Base-by-base conservation (phyloP, 2,888 invertebrate genomes). In the Drosophila anomalata region DNA sequence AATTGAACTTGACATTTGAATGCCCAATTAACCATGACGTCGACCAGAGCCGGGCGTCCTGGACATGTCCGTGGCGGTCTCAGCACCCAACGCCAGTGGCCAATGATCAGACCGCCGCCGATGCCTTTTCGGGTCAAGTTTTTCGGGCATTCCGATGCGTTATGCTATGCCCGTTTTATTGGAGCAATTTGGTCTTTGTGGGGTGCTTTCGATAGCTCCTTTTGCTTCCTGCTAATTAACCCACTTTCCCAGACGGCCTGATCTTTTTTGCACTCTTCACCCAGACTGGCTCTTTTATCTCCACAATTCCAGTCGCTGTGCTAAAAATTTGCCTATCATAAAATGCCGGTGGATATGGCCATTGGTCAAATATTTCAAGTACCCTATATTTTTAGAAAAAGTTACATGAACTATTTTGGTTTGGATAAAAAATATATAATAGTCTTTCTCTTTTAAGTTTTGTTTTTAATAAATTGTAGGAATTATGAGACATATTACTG, bases 1-100 rank as follows among this genome's bases (percentile, higher is more conserved):
- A 90, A 89, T 81, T 91, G 90, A 90, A 91, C 90, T 91, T 91
- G 90, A 91, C 91, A 91, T 90, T 91, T 91, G 90, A 91, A 91
- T 91, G 90, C 84, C 90, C 90, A 91, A 91, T 91, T 91, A 91
- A 90, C 90, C 88, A 81, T 89, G 85, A 82, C 77, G 88, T 86
- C 74, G 81, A 71, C 69, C 65, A 70, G 71, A 69, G 53, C 73
- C 42, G 46, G 52, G 47, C 47, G 33, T 52, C 56, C 58, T 33
- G 69, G 56, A 59, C 67, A 65, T 61, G 60, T 42, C 62, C 62
- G 31, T 26, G 12, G 8, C 17, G 26, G 3, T 20, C 8, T 8
- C 48, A 12, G 20, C 20, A 29, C 17, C 52, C 52, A 59, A 44
- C 61, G 20, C 31, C 60, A 46, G n/a, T 59, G 56, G 33, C 24